phyloP scores from a whole-genome alignment of 2,113 vertebrate genomes.

The Hippocampus zosterae region DNA sequence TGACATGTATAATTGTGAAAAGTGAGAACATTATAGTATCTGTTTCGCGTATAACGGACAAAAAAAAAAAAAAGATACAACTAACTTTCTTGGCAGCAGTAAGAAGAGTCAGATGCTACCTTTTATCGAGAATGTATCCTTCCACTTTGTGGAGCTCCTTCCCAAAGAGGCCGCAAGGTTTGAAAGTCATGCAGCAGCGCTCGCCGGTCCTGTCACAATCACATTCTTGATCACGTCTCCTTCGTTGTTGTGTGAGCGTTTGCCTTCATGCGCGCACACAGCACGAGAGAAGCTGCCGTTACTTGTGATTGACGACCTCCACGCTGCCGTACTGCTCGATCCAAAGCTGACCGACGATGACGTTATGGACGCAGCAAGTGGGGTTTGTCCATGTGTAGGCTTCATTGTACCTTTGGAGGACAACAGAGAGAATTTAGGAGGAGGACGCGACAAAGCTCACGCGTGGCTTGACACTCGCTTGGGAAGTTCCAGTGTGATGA shows the following conservation, averaged over 20 bases:
- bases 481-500: constrained; percentile 93
- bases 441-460: background rate
- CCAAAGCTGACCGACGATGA: constrained; percentile 97
- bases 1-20: no score
- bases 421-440: background rate
- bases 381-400: constrained; percentile 98
- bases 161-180: constrained; percentile 92
- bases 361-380: constrained; percentile 95
- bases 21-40: no score
- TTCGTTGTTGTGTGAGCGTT: constrained; percentile 17
- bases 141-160: constrained; percentile 98
- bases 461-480: constrained; percentile 77
- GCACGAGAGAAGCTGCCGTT: constrained; percentile 44
- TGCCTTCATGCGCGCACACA: constrained; percentile 28
- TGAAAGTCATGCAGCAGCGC: constrained; percentile 89
- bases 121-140: constrained; percentile 97
- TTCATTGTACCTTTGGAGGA: constrained; percentile 81
- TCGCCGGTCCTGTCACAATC: constrained; percentile 84
- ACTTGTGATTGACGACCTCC: constrained; percentile 98
- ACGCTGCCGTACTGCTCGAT: constrained; percentile 96
- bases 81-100: background rate
- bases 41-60: no score
- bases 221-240: constrained; percentile 38
- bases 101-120: constrained; percentile 60
- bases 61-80: no score